These are phyloP conservation scores for Tetranychus piercei DNA, from an alignment of 2,888 invertebrate species.

Conservation along the genomic window DNA sequence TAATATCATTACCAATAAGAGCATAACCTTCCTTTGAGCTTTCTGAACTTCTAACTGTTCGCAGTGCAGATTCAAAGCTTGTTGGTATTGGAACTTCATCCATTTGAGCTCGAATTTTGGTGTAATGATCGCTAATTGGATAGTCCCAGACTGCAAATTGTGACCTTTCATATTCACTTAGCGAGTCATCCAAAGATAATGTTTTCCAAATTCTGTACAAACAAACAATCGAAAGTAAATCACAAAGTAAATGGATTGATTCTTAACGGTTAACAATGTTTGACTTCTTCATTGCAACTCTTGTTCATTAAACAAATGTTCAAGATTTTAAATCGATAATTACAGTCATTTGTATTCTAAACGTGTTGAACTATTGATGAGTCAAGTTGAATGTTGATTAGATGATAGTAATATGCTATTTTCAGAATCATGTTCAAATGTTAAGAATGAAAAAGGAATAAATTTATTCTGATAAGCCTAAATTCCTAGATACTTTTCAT, in stretches of 20 bases:
- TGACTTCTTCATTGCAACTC: not conserved
- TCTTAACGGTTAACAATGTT: not conserved
- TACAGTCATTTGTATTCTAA: too few relatives aligned
- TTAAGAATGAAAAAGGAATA: too few relatives aligned
- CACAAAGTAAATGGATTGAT: not conserved
- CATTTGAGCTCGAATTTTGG: conserved; percentile 97
- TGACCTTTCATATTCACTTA: conserved; percentile 70
- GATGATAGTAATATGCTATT: too few relatives aligned
- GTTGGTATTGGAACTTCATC: conserved; percentile 59
- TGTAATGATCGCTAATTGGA: conserved; percentile 92
- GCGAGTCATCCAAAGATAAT: conserved; percentile 82
- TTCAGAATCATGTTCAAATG: too few relatives aligned
- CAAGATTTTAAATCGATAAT: not conserved
- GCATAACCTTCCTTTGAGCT: conserved; percentile 44
- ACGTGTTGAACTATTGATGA: too few relatives aligned
- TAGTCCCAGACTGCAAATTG: conserved; percentile 97
- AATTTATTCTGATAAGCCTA: too few relatives aligned
- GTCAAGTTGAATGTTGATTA: too few relatives aligned
- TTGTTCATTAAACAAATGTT: not conserved
- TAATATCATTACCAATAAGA: conserved; percentile 45
- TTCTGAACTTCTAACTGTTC: conserved; percentile 39
- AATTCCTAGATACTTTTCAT: too few relatives aligned
- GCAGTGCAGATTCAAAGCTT: conserved; percentile 51
- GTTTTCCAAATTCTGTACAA: conserved; percentile 66
- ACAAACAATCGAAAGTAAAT: not conserved